Base-by-base conservation (phyloP, 2,797 vertebrate species). In the Sebastes flavidus region DNA sequence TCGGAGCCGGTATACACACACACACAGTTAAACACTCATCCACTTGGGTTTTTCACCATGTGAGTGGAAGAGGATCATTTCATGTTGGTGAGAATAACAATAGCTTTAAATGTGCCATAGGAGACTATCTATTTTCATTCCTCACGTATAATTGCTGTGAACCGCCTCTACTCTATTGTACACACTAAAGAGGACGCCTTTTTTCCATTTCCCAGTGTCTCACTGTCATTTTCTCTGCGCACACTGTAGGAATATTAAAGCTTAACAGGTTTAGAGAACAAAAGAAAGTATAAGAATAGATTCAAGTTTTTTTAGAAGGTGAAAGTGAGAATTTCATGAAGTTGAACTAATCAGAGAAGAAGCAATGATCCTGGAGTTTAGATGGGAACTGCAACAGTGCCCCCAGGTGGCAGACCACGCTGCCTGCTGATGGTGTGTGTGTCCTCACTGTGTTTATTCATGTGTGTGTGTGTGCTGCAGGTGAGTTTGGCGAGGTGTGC, bases 401-500 rank as follows among this genome's bases (percentile, higher is more conserved):
- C 95, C 91, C 84, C 95, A 80, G 84, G 90, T 94, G 94, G 94
- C 32, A 2, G 2, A 69, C 5, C 8, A 5, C 4, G 16, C 42
- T 62, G 67, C 62, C 25, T 71, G 56, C 42, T 63, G 66, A 77
- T 67, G 24, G 42, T 46, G 42, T 46, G 8, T 68, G 9, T 60
- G 16, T 65, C 3, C 9, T 24, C 1, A 14, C 3, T 49, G 4
- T 66, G 13, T 74, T 25, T 42, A 4, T 65, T 3, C 30, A 46
- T 72, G 32, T 54, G 54, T 24, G 30, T 66, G 11, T 22, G 32
- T 24, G 62, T 30, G 2, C 61, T 81, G 22, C 56, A 99, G 98
- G 98, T 75, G 98, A 99, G 93, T 99, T 99, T 92, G 98, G 98
- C 38, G 98, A 99, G 94, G 98, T 99, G 16, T 99, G 98, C 93